Percentiles rank a stretch among this genome's conserved stretches.
phyloP scores from a whole-genome alignment of 2,113 vertebrate genomes.

The Oryctolagus cuniculus region mOryCun1.1 NC_091446.1:89176501-89177000 shows the following conservation, averaged over 20 bases:
- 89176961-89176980: no score
- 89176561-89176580: background rate
- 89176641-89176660: background rate
- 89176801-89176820: constrained; percentile 54
- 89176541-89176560: background rate
- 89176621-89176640: background rate
- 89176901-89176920: constrained; percentile 94
- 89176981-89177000: background rate
- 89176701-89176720: background rate
- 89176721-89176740: background rate
- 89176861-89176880: constrained; percentile 94
- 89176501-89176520: background rate
- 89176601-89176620: background rate
- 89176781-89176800: background rate
- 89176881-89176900: constrained; percentile 94
- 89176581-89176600: background rate
- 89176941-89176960: background rate
- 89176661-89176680: background rate
- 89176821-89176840: constrained; percentile 95
- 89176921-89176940: constrained; percentile 90
- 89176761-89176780: background rate
- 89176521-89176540: no score
- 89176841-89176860: constrained; percentile 92
- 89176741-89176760: background rate
- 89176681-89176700: background rate